Percentiles rank a stretch among this genome's conserved stretches.
Evolutionary conservation across 30 jellyfish, hydroid and myxozoan genomes (phyloP).

Genomic region (Cassiopea andromeda): DNA sequence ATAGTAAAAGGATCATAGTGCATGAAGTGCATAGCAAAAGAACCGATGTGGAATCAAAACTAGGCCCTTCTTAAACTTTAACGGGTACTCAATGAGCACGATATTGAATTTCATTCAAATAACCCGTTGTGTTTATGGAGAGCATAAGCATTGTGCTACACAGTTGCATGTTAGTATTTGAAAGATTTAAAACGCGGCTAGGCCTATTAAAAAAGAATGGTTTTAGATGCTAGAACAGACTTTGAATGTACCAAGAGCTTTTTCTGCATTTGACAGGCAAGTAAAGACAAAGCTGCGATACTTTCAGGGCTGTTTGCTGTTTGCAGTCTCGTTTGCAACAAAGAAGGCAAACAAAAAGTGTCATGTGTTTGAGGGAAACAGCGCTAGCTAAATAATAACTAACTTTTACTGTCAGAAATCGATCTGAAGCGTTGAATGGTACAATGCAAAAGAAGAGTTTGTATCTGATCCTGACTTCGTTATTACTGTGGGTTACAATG

Average conservation of each 20-base stretch:
- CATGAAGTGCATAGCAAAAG: not conserved
- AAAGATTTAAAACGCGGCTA: not conserved
- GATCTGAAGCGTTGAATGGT: no score
- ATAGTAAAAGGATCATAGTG: no score
- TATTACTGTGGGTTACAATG: no score
- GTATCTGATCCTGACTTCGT: no score
- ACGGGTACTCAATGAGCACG: constrained; percentile 16
- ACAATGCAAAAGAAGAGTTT: no score
- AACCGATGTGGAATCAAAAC: not conserved
- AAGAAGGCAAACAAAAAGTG: no score
- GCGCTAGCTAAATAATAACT: no score
- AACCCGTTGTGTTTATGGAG: constrained; percentile 31
- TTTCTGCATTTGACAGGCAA: not conserved
- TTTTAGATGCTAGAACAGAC: not conserved
- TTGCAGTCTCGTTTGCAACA: no score
- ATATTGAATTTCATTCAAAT: not conserved
- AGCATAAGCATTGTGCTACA: constrained; percentile 8
- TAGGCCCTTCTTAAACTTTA: not conserved
- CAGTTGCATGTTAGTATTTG: not conserved
- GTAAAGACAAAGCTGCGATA: no score
- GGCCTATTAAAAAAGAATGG: not conserved
- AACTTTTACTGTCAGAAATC: no score
- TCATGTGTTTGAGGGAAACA: no score
- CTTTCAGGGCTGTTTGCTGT: no score
- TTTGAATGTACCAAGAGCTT: not conserved